Evolutionary conservation across 2,888 invertebrate species (phyloP).

Genomic region (Mycalesis mineus): DNA sequence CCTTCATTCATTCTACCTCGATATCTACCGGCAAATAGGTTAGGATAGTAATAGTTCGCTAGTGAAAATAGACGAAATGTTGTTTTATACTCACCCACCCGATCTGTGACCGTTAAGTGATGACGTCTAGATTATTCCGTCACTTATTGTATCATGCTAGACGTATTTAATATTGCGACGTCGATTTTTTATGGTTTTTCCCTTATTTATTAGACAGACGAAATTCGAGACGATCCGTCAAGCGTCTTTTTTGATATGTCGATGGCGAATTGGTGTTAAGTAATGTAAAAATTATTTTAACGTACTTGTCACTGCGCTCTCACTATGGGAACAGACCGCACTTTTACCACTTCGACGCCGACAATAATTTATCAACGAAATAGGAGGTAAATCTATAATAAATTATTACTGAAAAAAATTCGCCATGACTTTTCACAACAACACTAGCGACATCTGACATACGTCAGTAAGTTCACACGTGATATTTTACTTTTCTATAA

Average conservation of each 20-base stretch:
- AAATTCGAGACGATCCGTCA: conserved; percentile 67
- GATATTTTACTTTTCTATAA: conserved; percentile 54
- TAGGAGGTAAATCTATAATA: conserved; percentile 56
- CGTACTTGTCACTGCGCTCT: conserved; percentile 53
- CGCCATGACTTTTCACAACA: conserved; percentile 71
- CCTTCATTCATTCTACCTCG: conserved; percentile 60
- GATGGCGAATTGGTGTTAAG: conserved; percentile 42
- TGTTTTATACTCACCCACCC: conserved; percentile 51
- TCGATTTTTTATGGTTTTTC: conserved; percentile 55
- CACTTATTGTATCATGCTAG: conserved; percentile 67
- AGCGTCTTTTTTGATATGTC: conserved; percentile 48
- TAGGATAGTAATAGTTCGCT: conserved; percentile 29
- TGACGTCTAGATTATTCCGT: conserved; percentile 45
- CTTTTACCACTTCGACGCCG: conserved; percentile 62
- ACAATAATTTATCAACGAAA: conserved; percentile 72
- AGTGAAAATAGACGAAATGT: conserved; percentile 25
- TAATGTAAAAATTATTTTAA: conserved; percentile 41
- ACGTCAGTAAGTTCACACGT: conserved; percentile 57
- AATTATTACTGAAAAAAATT: conserved; percentile 70
- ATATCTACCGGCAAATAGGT: conserved; percentile 31
- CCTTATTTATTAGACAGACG: conserved; percentile 56
- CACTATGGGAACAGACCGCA: conserved; percentile 55
- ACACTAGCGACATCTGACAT: conserved; percentile 71
- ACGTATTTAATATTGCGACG: conserved; percentile 55
- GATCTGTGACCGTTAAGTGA: conserved; percentile 47